Percentiles rank a stretch among this genome's conserved stretches.
phyloP scores from a whole-genome alignment of 2,888 invertebrate genomes.

The Muscina levida region DNA sequence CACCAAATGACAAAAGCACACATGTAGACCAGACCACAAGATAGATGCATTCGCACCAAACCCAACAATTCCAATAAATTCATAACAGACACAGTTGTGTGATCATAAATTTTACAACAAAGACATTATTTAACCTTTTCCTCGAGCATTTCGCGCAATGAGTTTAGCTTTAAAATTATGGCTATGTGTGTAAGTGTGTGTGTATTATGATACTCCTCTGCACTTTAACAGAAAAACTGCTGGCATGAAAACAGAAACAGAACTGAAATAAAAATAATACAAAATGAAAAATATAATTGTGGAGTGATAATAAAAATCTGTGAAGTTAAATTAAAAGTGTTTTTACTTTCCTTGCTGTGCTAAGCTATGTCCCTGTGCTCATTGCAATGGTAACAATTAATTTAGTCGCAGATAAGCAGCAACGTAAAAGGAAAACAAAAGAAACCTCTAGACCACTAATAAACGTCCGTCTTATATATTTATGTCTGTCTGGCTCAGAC shows the following conservation, averaged over 20 bases:
- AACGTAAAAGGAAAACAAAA: constrained; percentile 19
- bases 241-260: constrained; percentile 29
- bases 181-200: no score
- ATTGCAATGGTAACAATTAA: constrained; percentile 33
- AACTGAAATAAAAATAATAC: constrained; percentile 18
- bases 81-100: constrained; percentile 37
- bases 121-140: constrained; percentile 47
- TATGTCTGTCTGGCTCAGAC: constrained; percentile 3
- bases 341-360: constrained; percentile 49
- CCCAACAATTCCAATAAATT: constrained; percentile 29
- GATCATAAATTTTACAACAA: constrained; percentile 59
- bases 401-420: constrained; percentile 24
- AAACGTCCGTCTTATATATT: constrained; percentile 51
- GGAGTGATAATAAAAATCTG: constrained; percentile 59
- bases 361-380: constrained; percentile 28
- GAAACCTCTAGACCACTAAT: constrained; percentile 56
- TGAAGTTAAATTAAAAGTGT: constrained; percentile 60
- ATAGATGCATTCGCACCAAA: constrained; percentile 26
- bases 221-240: no score
- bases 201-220: no score
- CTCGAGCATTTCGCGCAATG: neutral
- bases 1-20: constrained; percentile 20
- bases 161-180: neutral
- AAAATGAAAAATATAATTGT: constrained; percentile 20
- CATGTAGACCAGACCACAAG: constrained; percentile 15